Evolutionary conservation across 1,140 invertebrate genomes (phyloP).

Genomic region (Armadillidium nasatum): DNA sequence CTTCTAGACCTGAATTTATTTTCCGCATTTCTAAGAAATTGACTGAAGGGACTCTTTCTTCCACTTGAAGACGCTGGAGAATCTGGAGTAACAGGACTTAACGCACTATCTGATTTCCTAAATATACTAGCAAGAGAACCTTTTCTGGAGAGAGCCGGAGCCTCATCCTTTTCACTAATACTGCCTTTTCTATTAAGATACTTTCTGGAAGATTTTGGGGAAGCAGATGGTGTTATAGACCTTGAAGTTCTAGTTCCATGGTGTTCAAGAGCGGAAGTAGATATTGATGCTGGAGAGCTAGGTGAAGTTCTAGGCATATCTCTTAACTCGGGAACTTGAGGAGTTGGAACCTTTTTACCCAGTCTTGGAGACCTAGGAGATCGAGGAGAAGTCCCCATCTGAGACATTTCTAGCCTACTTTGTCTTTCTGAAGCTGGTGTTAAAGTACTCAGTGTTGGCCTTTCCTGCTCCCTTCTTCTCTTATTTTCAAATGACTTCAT

Average conservation of each 20-base stretch:
- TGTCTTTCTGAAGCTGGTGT: background rate
- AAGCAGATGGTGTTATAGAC: slow-evolving; percentile 39
- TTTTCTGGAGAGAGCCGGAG: slow-evolving; percentile 64
- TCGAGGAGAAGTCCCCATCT: background rate
- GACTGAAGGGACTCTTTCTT: slow-evolving; percentile 45
- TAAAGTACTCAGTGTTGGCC: background rate
- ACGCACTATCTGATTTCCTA: slow-evolving; percentile 58
- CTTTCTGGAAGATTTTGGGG: slow-evolving; percentile 37
- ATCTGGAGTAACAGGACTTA: slow-evolving; percentile 64
- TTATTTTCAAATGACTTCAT: background rate
- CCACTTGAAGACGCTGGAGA: slow-evolving; percentile 41
- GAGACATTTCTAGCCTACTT: background rate
- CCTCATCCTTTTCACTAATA: slow-evolving; percentile 42
- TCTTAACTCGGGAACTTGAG: slow-evolving; percentile 41
- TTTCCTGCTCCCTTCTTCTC: background rate
- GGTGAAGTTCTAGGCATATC: slow-evolving; percentile 35
- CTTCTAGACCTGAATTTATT: slow-evolving; percentile 49
- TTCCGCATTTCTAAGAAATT: slow-evolving; percentile 48
- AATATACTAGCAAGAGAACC: slow-evolving; percentile 74
- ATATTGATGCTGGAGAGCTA: slow-evolving; percentile 25
- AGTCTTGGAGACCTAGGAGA: slow-evolving; percentile 42
- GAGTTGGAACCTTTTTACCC: slow-evolving; percentile 41
- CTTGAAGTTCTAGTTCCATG: slow-evolving; percentile 23
- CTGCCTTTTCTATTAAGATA: slow-evolving; percentile 32
- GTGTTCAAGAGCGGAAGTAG: slow-evolving; percentile 27